A percentile compares a stretch with the other conserved stretches of the same genome.
These are phyloP conservation scores for Probosciger aterrimus DNA, from an alignment of 2,113 vertebrate genomes.

Conservation along the genomic window DNA sequence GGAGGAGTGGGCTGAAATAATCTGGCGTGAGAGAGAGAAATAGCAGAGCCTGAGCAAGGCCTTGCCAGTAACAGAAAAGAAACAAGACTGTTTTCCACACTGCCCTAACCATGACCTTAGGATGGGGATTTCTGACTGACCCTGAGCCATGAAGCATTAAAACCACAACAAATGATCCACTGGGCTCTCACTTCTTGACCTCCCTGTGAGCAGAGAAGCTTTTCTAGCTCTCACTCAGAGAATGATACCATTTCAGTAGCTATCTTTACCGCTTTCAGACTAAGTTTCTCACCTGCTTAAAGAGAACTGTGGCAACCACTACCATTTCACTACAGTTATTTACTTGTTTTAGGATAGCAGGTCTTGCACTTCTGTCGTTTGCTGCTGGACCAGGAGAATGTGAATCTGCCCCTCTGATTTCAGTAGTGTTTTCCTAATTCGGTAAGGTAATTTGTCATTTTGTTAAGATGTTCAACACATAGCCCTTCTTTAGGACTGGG, in stretches of 20 bases:
- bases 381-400: background rate
- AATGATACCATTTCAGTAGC: conserved; percentile 32
- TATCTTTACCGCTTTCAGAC: conserved; percentile 12
- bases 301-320: background rate
- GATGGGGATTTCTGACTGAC: conserved; percentile 51
- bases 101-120: conserved; percentile 27
- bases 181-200: conserved; percentile 50
- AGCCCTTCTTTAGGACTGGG: background rate
- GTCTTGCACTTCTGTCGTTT: background rate
- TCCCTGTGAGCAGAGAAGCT: background rate
- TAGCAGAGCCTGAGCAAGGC: background rate
- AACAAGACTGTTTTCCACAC: conserved; percentile 15
- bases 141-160: conserved; percentile 44
- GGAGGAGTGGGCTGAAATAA: background rate
- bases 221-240: conserved; percentile 21
- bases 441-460: background rate
- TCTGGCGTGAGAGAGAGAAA: background rate
- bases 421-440: background rate
- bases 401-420: background rate
- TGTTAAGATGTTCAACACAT: background rate
- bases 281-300: conserved; percentile 40
- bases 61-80: background rate
- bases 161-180: conserved; percentile 44
- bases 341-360: background rate
- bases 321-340: background rate